These are phyloP conservation scores for Lipotes vexillifer DNA, from an alignment of 2,113 vertebrate species.

Conservation along the genomic window DNA sequence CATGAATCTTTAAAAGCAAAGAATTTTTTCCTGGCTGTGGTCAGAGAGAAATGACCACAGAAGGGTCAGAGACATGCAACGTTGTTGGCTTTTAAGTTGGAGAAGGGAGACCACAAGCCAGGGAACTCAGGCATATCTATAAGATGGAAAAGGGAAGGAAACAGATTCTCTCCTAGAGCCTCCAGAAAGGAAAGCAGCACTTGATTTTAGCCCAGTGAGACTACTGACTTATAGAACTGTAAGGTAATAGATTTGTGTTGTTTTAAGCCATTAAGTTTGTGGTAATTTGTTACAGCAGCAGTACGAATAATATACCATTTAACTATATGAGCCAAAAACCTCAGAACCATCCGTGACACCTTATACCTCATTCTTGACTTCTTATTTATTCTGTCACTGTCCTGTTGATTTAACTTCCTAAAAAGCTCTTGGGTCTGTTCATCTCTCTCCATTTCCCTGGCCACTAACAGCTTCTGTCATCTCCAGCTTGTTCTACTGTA, in stretches of 20 bases:
- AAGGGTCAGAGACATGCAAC: neutral
- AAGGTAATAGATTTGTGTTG: neutral
- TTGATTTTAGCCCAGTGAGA: neutral
- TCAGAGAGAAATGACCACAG: neutral
- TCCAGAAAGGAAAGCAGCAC: neutral
- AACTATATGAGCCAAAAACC: neutral
- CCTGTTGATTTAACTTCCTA: neutral
- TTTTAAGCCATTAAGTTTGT: neutral
- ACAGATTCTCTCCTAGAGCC: neutral
- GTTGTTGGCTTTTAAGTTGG: neutral
- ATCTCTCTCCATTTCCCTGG: neutral
- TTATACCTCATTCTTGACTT: neutral
- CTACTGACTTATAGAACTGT: neutral
- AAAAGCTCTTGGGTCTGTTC: neutral
- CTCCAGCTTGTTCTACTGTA: neutral
- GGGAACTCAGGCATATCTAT: neutral
- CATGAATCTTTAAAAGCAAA: neutral
- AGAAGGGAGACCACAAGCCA: neutral
- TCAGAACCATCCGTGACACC: neutral
- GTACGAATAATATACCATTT: neutral
- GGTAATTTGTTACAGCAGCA: neutral
- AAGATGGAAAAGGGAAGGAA: neutral
- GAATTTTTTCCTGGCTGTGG: neutral
- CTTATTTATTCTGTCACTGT: neutral
- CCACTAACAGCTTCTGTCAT: neutral